These are phyloP conservation scores for Xenopus laevis DNA, from an alignment of 2,113 vertebrate genomes.

Conservation along the genomic window DNA sequence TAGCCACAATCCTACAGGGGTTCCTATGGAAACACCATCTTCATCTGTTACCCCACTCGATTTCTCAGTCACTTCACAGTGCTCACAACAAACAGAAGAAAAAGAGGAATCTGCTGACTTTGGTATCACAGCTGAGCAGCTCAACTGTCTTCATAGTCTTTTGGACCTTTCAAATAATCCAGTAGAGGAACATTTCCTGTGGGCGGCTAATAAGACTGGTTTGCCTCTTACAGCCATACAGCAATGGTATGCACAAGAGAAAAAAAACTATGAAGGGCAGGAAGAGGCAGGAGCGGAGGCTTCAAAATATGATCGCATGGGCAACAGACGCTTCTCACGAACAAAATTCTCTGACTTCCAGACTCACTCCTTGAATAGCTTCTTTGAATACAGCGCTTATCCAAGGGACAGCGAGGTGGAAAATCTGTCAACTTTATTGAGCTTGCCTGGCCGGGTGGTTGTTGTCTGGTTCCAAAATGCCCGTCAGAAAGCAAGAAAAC, in stretches of 20 bases:
- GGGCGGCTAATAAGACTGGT: constrained; percentile 34
- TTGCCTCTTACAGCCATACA: constrained; percentile 16
- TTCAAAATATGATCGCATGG: constrained; percentile 19
- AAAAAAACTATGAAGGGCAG: constrained; percentile 51
- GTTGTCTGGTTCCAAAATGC: constrained; percentile 69
- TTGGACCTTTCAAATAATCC: constrained; percentile 25
- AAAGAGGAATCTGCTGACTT: constrained; percentile 7
- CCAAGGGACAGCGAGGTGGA: constrained; percentile 63
- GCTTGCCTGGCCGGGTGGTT: constrained; percentile 60
- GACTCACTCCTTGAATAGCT: constrained; percentile 61
- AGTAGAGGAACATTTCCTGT: constrained; percentile 32
- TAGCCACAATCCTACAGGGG: constrained; percentile 53
- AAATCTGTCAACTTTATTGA: constrained; percentile 52
- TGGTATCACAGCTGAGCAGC: constrained; percentile 39
- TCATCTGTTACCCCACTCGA: constrained; percentile 36
- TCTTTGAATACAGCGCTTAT: constrained; percentile 64
- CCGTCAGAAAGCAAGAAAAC: constrained; percentile 63
- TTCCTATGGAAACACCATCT: background rate
- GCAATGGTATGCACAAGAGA: constrained; percentile 45
- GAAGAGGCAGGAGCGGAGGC: constrained; percentile 42
- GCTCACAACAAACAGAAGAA: constrained; percentile 12
- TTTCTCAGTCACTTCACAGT: constrained; percentile 49
- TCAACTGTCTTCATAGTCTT: constrained; percentile 32
- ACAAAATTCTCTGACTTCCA: constrained; percentile 66
- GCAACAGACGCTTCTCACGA: constrained; percentile 59